Conservation (phyloP, 1,140 invertebrate genomes). For the Nylanderia fulva region DNA sequence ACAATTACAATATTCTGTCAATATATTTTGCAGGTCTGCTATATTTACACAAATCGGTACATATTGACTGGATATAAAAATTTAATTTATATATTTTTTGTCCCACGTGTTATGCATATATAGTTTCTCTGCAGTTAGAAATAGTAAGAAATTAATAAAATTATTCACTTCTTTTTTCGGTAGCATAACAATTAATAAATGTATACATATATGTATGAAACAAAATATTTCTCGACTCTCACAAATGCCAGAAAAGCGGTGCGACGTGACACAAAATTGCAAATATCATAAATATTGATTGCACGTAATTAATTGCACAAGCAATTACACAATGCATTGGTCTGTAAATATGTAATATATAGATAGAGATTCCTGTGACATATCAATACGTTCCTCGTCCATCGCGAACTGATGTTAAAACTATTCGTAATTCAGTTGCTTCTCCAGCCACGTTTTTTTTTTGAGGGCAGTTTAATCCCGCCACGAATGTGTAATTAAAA, state of each 20-base stretch:
- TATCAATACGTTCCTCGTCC: background rate
- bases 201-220: background rate
- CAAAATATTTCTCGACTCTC: slow-evolving; percentile 9
- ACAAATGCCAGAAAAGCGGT: background rate
- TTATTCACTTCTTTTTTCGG: background rate
- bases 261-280: background rate
- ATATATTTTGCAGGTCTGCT: background rate
- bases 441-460: slow-evolving; percentile 7
- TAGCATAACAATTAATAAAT: slow-evolving; percentile 12
- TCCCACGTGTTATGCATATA: background rate
- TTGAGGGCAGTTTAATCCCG: slow-evolving; percentile 37
- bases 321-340: background rate
- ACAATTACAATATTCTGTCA: background rate
- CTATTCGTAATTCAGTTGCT: background rate
- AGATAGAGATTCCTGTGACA: too few relatives aligned
- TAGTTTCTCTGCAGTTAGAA: too few relatives aligned
- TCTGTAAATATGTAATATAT: background rate
- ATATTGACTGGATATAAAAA: background rate
- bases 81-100: slow-evolving; percentile 16
- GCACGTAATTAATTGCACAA: slow-evolving; percentile 30
- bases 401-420: background rate
- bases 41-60: background rate
- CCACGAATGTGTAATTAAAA: slow-evolving; percentile 80
- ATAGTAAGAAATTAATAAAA: slow-evolving; percentile 11
- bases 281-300: slow-evolving; percentile 29